A percentile compares a stretch with the other conserved stretches of the same genome.
These are phyloP conservation scores for Astreopora myriophthalma DNA, from an alignment of 64 coral and sea anemone genomes.

Conservation along the genomic window DNA sequence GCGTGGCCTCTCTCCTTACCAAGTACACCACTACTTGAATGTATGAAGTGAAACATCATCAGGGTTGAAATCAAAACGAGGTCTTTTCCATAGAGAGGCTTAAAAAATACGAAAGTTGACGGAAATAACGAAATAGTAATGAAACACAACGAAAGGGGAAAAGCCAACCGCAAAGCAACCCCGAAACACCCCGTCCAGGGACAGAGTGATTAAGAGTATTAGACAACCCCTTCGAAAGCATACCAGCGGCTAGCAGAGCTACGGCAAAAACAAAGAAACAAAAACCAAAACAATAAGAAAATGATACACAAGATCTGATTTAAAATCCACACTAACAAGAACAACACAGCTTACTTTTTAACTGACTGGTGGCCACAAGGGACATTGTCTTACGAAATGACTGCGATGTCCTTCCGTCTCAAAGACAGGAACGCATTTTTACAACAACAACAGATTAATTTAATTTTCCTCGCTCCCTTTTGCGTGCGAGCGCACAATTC, in stretches of 20 bases:
- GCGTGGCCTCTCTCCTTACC: background rate
- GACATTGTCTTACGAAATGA: conserved; percentile 4
- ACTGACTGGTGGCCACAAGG: background rate
- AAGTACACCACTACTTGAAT: background rate
- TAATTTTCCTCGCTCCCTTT: too few species aligned
- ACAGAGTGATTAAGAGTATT: conserved; percentile 11
- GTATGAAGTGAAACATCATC: background rate
- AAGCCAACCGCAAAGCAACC: conserved; percentile 7
- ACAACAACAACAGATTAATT: too few species aligned
- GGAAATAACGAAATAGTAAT: background rate
- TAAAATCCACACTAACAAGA: background rate
- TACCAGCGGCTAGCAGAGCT: background rate
- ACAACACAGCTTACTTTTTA: background rate
- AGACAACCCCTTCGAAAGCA: background rate
- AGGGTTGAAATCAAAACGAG: background rate
- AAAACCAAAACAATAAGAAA: conserved; percentile 10
- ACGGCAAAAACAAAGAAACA: background rate
- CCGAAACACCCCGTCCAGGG: conserved; percentile 31
- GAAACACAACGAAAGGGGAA: background rate
- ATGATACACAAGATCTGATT: too few species aligned
- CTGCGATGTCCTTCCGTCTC: too few species aligned
- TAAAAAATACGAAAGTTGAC: background rate
- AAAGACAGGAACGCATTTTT: too few species aligned
- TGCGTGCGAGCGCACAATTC: too few species aligned
- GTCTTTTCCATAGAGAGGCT: background rate